Conservation (phyloP, 64 coral and sea anemone genomes). For the Stylophora pistillata region DNA sequence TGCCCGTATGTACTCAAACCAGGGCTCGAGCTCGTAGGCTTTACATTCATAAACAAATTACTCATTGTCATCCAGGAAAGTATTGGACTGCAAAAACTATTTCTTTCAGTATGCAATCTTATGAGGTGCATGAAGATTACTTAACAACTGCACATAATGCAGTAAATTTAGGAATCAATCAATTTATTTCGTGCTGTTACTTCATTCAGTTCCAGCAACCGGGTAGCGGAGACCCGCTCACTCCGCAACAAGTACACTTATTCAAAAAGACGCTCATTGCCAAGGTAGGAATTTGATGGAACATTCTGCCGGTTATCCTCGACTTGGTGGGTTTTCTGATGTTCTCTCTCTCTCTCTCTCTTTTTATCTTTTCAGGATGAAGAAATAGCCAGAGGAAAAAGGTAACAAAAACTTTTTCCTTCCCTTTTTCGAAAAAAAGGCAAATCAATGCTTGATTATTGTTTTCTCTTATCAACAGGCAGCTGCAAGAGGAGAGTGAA, state of each 20-base stretch:
- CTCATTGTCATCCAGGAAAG: too few relatives aligned
- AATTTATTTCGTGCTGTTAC: too few relatives aligned
- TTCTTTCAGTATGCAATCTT: too few relatives aligned
- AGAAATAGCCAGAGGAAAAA: conserved; percentile 42
- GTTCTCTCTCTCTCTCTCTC: background rate
- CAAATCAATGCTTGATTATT: background rate
- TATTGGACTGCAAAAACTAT: too few relatives aligned
- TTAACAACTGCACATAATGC: too few relatives aligned
- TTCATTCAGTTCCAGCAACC: background rate
- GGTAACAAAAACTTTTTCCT: background rate
- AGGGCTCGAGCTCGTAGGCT: too few relatives aligned
- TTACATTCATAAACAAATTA: too few relatives aligned
- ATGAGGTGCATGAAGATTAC: too few relatives aligned
- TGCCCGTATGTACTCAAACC: too few relatives aligned
- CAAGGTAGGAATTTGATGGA: conserved; percentile 29
- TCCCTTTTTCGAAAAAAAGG: background rate
- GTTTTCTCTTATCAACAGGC: conserved; percentile 1
- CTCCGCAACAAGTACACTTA: conserved; percentile 43
- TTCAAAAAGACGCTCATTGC: conserved; percentile 58
- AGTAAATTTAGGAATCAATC: too few relatives aligned
- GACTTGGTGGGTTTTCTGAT: background rate
- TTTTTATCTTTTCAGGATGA: conserved; percentile 40
- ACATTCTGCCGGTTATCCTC: background rate
- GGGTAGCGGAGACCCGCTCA: conserved; percentile 44
- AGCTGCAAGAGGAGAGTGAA: conserved; percentile 54